Evolutionary conservation across 1,140 invertebrate genomes (phyloP), one percentile per base, ranked within the genome.

Genomic region (Zophobas atratus): DNA sequence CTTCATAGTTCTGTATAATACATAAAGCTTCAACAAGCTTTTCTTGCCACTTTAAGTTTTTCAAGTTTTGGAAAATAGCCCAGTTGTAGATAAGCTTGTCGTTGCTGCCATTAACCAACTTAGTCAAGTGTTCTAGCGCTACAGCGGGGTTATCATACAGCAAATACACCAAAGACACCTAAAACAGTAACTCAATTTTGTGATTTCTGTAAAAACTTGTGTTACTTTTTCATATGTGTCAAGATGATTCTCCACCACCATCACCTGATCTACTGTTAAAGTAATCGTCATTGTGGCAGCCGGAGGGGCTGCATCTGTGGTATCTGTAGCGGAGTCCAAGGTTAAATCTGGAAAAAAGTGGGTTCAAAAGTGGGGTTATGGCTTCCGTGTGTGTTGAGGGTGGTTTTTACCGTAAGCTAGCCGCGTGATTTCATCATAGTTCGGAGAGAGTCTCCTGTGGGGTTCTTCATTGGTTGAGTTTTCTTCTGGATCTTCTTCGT

Each of bases 1-100:
- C 49, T 76, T 77, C 32, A 72, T 82, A 85, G 73, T 84, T 83
- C 76, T 84, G 82, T 34, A 84, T 82, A 46, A 84, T 82, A 35
- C 75, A 75, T 34, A 85, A 53, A 41, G 82, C 82, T 77, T 84
- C 84, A 0, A 85, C 33, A 8, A 84, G 60, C 76, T 81, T 82
- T 8, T 74, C 71, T 55, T 82, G 67, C 81, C 84, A 84, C 0
- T 77, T 71, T 36, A 2, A 36, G 56, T 20, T 5, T 51, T 55
- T 2, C 6, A 51, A 6, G 3, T 80, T 35, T 57, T 77, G 53
- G 60, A 32, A 6, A 6, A 71, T 41, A 6, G 77, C 79, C 82
- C 82, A 83, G 32, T 75, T 60, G 46, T 49, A 75, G 8, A 83
- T 70, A 43, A 81, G 8, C 1, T 60, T 41, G 51, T 74, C 70